Evolutionary conservation across 2,888 invertebrate species (phyloP).

Genomic region (Chironomus tentans): DNA sequence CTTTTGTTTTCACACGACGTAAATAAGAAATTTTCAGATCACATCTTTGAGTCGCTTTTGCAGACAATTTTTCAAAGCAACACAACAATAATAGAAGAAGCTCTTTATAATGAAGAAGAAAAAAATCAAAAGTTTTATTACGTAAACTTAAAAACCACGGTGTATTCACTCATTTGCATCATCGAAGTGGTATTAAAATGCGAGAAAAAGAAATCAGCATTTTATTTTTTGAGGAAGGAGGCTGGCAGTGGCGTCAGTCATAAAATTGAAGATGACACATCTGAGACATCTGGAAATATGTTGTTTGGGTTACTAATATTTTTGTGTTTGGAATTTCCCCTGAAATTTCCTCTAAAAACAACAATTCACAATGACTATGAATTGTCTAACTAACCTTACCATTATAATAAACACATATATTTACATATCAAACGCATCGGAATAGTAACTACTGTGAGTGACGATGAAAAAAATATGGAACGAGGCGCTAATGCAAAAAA

Average conservation of each 20-base stretch:
- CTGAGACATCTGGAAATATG: background rate
- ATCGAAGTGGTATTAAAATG: background rate
- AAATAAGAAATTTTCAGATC: too few species aligned
- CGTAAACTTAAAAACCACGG: background rate
- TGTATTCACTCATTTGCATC: constrained; percentile 2
- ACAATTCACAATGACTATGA: background rate
- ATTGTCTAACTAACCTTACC: background rate
- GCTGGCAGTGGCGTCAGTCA: background rate
- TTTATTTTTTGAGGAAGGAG: background rate
- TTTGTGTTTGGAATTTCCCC: background rate
- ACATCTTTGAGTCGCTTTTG: too few species aligned
- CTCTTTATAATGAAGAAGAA: background rate
- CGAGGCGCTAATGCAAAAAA: constrained; percentile 16
- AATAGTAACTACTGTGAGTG: background rate
- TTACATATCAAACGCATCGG: too few species aligned
- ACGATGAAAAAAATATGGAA: constrained; percentile 2
- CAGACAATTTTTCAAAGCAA: too few species aligned
- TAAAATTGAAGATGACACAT: background rate
- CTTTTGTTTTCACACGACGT: too few species aligned
- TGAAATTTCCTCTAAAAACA: background rate
- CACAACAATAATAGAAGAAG: background rate
- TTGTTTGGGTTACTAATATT: background rate
- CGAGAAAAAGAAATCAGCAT: background rate
- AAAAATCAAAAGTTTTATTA: background rate
- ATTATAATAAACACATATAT: too few species aligned